phyloP scores from a whole-genome alignment of 2,888 invertebrate species.

The Julus scandinavius region DNA sequence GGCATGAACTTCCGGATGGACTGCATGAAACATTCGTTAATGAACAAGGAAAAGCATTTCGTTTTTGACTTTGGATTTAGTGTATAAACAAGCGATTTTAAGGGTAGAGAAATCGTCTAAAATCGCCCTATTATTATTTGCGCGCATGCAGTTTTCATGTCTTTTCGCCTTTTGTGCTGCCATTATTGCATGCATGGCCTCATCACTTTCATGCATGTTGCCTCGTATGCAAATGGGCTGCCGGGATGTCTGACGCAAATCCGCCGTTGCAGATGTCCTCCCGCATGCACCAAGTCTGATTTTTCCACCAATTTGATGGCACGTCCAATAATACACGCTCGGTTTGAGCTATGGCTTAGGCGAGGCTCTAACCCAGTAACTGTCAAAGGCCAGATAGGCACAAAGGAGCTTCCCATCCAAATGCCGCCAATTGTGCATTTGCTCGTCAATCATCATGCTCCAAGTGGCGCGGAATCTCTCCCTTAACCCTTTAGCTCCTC shows the following conservation, averaged over 20 bases:
- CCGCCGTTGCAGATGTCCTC: not conserved
- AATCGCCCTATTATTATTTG: too few species aligned
- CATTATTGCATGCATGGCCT: not conserved
- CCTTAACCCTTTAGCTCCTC: too few species aligned
- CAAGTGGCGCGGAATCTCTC: not conserved
- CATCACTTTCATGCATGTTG: not conserved
- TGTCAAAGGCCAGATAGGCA: constrained; percentile 26
- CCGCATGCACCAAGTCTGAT: not conserved
- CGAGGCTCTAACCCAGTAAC: constrained; percentile 1
- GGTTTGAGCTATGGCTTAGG: constrained; percentile 26
- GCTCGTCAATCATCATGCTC: constrained; percentile 15
- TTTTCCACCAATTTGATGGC: not conserved
- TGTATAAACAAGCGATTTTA: too few species aligned
- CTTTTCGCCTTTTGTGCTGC: too few species aligned
- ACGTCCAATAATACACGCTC: constrained; percentile 17
- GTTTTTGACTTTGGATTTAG: too few species aligned
- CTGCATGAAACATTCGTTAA: too few species aligned
- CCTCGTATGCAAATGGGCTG: not conserved
- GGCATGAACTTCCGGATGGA: too few species aligned
- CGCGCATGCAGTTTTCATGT: too few species aligned
- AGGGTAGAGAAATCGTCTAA: too few species aligned
- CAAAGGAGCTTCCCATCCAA: constrained; percentile 24
- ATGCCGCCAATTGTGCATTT: not conserved
- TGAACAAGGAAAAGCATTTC: too few species aligned
- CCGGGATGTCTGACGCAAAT: not conserved